Conservation (phyloP, 30 jellyfish, hydroid and myxozoan genomes). For the Haliclystus octoradiatus region DNA sequence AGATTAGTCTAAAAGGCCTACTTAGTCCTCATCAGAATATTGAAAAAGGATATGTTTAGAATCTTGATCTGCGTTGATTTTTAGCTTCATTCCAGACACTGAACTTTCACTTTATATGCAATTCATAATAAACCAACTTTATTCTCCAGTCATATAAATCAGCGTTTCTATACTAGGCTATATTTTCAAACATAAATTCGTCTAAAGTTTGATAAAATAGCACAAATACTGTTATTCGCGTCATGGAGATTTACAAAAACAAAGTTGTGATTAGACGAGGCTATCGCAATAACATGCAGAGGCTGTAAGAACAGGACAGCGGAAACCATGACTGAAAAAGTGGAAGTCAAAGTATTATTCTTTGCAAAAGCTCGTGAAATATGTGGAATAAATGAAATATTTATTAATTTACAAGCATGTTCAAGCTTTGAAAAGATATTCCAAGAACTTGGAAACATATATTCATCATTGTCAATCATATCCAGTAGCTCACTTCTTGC, state of each 20-base stretch:
- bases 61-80: slow-evolving; percentile 2
- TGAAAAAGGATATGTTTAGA: slow-evolving; percentile 14
- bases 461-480: slow-evolving; percentile 29
- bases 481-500: slow-evolving; percentile 42
- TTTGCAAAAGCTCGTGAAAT: slow-evolving; percentile 81
- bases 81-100: slow-evolving; percentile 5
- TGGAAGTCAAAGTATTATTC: slow-evolving; percentile 33
- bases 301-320: too few species aligned
- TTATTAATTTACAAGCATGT: background rate
- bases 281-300: too few species aligned
- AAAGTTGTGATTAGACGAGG: slow-evolving; percentile 17
- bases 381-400: slow-evolving; percentile 17
- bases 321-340: slow-evolving; percentile 6
- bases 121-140: too few species aligned
- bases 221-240: background rate
- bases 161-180: slow-evolving; percentile 40
- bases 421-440: slow-evolving; percentile 28
- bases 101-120: background rate
- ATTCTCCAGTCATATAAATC: too few species aligned
- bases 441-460: slow-evolving; percentile 5
- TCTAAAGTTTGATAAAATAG: background rate
- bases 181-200: slow-evolving; percentile 21
- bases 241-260: background rate
- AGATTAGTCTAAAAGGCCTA: too few species aligned
- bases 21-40: background rate